Conservation (phyloP, 2,113 vertebrate genomes). For the Tursiops truncatus region DNA sequence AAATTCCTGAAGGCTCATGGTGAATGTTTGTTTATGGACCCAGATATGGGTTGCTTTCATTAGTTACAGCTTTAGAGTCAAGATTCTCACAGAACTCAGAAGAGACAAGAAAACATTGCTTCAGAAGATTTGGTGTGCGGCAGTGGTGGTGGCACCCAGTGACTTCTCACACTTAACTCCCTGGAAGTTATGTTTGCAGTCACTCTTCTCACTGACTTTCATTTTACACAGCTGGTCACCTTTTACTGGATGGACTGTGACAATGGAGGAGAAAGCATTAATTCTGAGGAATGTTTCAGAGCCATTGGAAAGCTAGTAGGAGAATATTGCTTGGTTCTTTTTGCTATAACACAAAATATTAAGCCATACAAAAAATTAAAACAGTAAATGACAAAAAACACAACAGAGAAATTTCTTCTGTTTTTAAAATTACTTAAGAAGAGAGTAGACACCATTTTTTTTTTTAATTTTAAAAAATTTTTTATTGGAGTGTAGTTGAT, state of each 20-base stretch:
- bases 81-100: conserved; percentile 79
- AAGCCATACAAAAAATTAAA: conserved; percentile 76
- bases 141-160: conserved; percentile 83
- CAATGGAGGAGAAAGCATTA: conserved; percentile 84
- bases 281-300: conserved; percentile 84
- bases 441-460: conserved; percentile 74
- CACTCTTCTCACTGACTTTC: conserved; percentile 85
- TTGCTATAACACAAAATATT: conserved; percentile 86
- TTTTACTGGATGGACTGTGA: conserved; percentile 90
- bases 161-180: conserved; percentile 88
- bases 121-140: conserved; percentile 87
- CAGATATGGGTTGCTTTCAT: conserved; percentile 87
- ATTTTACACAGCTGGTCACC: conserved; percentile 89
- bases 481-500: too few species aligned
- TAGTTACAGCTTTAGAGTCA: conserved; percentile 87
- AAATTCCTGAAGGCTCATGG: conserved; percentile 88
- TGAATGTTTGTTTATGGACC: conserved; percentile 89
- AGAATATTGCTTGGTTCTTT: conserved; percentile 86
- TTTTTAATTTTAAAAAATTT: too few species aligned
- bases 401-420: conserved; percentile 63
- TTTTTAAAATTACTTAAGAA: conserved; percentile 65
- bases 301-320: conserved; percentile 84
- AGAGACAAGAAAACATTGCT: conserved; percentile 84
- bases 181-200: conserved; percentile 85
- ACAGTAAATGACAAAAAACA: conserved; percentile 43